Base-by-base conservation (phyloP, 2,113 vertebrate genomes). In the Etheostoma spectabile region DNA sequence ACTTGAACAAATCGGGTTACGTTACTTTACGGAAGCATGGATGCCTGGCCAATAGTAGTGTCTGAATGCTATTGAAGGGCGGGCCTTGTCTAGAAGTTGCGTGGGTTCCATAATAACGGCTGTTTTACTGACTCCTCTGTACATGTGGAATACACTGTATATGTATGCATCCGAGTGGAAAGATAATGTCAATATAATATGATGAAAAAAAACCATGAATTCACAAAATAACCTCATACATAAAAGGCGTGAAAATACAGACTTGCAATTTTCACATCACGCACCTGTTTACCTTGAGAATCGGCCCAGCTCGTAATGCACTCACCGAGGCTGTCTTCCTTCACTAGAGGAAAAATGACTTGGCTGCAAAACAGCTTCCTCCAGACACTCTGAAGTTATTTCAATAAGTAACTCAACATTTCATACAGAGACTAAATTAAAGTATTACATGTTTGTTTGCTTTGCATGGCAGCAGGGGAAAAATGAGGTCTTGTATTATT, bases 371-470 rank as follows among this genome's bases (percentile, higher is more conserved):
- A 52, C 24, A 19, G 30, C 49, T 57, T 80, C 74, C 66, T 38
- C 27, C 55, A 67, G 64, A 63, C 5, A 7, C 53, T 33, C 55
- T 64, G 35, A 74, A 74, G 53, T 38, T 71, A 64, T 79, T 88
- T 82, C 51, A 82, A 42, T 74, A 60, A 80, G 48, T 46, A 65
- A 63, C 21, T 8, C 8, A 38, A 79, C 65, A 49, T 76, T 88
- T 76, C 51, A 86, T 45, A 56, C 48, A 57, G 30, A 55, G 55
- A 66, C 63, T 48, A 56, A 68, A 85, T 83, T 62, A 84, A 87
- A 83, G 53, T 70, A 67, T 77, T 84, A 74, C 3, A 66, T 74
- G 67, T 86, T 86, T 86, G 68, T 80, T 91, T 85, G 15, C 70
- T 73, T 81, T 83, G 69, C 57, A 62, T 53, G 53, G 79, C 63